Evolutionary conservation across 1,140 invertebrate species (phyloP), one percentile per base, ranked within the genome.

Genomic region (Anagrus nilaparvatae): DNA sequence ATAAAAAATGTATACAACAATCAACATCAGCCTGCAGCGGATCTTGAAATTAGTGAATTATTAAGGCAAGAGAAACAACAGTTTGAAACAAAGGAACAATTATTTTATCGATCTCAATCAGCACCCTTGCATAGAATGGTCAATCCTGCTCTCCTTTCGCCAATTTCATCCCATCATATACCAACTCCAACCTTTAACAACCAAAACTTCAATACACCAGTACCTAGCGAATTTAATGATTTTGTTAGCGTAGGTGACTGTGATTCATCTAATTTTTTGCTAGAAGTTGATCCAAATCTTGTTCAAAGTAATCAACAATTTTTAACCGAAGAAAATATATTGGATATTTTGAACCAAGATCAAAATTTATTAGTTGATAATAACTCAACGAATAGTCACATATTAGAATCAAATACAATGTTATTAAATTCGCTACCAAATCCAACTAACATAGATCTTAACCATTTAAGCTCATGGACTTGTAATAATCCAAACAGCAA

Each of bases 51-150:
- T 9, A 61, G 56, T 10, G 62, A 65, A 19, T 46, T 67, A 6
- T 48, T 67, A 16, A 54, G 60, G 20, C 30, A 16, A 9, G 49
- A 55, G 9, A 54, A 54, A 6, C 58, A 61, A 36, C 50, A 55
- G 2, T 48, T 55, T 13, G 23, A 21, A 5, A 43, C 40, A 1
- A 62, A 46, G 6, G 65, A 67, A 28, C 60, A 61, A 30, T 37
- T 60, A 6, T 56, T 68, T 3, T 77, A 75, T 47, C 69, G 83
- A 30, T 84, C 81, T 4, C 82, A 84, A 52, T 85, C 82, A 1
- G 83, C 84, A 17, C 83, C 83, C 0, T 57, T 84, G n/a, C 76
- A 79, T 51, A 72, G 76, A 37, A 78, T 78, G 75, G 61, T 68
- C 9, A 63, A 60, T 52, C 58, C 59, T 1, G 52, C 57, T 12